Conservation (phyloP, 2,888 invertebrate genomes). For the Agonopterix alstromeriana region DNA sequence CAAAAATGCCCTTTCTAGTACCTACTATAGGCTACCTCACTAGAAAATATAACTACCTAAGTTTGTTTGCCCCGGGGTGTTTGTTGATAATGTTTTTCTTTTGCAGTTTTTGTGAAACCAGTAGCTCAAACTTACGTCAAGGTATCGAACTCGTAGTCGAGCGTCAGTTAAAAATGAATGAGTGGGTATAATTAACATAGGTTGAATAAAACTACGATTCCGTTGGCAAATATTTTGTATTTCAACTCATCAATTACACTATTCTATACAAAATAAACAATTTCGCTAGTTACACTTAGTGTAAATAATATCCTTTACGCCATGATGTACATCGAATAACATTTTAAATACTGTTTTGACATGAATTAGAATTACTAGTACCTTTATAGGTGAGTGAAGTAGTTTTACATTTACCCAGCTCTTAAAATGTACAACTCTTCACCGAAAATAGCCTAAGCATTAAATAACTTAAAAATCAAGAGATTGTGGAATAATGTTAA, state of each 20-base stretch:
- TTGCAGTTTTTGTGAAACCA: too few relatives aligned
- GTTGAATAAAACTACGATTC: conserved; percentile 27
- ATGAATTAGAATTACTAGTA: conserved; percentile 16
- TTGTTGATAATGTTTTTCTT: too few relatives aligned
- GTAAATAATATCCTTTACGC: conserved; percentile 36
- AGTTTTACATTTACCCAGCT: conserved; percentile 73
- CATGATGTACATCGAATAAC: conserved; percentile 31
- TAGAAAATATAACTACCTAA: too few relatives aligned
- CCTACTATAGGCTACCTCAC: too few relatives aligned
- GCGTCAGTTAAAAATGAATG: not conserved
- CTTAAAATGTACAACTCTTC: conserved; percentile 66
- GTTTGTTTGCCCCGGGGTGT: too few relatives aligned
- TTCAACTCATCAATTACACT: conserved; percentile 69
- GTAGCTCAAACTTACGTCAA: too few relatives aligned
- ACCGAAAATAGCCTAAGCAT: conserved; percentile 21
- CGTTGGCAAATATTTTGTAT: conserved; percentile 63
- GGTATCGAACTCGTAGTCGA: too few relatives aligned
- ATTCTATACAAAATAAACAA: conserved; percentile 68
- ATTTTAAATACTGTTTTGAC: conserved; percentile 25
- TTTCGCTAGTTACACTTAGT: conserved; percentile 47
- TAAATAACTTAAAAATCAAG: conserved; percentile 14
- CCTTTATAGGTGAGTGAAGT: conserved; percentile 37
- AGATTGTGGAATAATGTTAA: conserved; percentile 8
- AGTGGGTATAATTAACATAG: not conserved
- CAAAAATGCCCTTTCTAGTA: too few relatives aligned